phyloP scores from a whole-genome alignment of 2,797 vertebrate species.

The Mycteria americana region DNA sequence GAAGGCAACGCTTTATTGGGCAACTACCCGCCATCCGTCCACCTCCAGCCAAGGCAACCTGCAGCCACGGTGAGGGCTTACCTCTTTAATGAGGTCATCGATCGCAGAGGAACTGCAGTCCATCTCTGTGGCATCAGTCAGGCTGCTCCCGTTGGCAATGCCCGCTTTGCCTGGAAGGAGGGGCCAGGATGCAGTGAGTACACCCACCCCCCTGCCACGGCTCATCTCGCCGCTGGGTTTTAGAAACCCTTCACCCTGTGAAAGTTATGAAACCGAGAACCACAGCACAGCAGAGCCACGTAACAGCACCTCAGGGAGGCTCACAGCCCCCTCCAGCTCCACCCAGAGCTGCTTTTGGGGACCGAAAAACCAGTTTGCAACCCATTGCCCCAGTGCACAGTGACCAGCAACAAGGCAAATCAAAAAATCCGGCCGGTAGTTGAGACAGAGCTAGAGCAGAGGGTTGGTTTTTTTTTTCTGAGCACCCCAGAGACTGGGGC shows the following conservation, averaged over 20 bases:
- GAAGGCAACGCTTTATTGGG: accelerated
- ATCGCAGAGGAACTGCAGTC: slow-evolving; percentile 84
- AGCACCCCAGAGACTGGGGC: neutral
- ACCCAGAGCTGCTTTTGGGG: neutral
- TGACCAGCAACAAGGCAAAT: neutral
- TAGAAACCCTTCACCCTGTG: neutral
- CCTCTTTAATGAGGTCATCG: slow-evolving; percentile 91
- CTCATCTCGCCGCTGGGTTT: accelerated
- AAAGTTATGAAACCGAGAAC: neutral
- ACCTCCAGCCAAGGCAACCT: accelerated
- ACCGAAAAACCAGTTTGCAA: neutral
- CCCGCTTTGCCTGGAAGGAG: slow-evolving; percentile 79
- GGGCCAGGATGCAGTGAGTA: neutral
- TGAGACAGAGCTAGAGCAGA: neutral
- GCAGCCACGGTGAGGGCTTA: neutral
- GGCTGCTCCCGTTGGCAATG: slow-evolving; percentile 24
- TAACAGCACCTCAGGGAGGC: neutral
- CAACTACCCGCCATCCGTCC: accelerated
- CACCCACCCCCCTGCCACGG: neutral
- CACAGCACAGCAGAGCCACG: accelerated
- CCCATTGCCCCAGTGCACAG: accelerated
- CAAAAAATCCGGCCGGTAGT: neutral
- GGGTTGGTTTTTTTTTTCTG: neutral
- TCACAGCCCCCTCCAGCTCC: neutral
- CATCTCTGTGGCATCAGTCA: slow-evolving; percentile 80